Evolutionary conservation across 2,888 invertebrate species (phyloP).

Genomic region (Pyrrhosoma nymphula): DNA sequence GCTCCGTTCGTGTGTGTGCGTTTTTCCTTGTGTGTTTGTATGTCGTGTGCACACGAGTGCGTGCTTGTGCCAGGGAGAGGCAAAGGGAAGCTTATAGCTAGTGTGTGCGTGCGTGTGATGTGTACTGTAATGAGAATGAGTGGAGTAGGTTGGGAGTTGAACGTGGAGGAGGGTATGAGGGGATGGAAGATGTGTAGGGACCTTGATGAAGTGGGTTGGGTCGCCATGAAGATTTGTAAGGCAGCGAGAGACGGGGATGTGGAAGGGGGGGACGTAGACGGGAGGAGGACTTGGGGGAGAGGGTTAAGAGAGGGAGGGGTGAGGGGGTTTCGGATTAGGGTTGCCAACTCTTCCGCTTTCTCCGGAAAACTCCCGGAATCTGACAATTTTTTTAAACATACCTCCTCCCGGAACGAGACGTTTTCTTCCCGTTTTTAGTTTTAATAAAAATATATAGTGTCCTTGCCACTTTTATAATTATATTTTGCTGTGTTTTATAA

Average conservation of each 20-base stretch:
- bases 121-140: not conserved
- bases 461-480: no score
- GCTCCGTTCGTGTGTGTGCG: not conserved
- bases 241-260: not conserved
- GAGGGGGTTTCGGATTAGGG: no score
- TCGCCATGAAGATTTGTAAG: conserved; percentile 31
- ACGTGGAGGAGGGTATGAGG: not conserved
- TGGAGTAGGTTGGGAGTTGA: not conserved
- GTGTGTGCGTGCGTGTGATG: not conserved
- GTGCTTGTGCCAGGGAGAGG: not conserved
- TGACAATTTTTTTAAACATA: no score
- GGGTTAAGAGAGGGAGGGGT: not conserved
- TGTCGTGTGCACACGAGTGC: not conserved
- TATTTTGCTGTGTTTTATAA: no score
- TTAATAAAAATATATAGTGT: no score
- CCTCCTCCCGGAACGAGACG: no score
- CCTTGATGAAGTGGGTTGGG: conserved; percentile 19
- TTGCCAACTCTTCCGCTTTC: no score
- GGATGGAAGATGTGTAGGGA: not conserved
- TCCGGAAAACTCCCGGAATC: no score
- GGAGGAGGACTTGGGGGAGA: not conserved
- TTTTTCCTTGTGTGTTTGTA: not conserved
- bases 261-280: not conserved
- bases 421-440: no score
- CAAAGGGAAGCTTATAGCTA: not conserved